phyloP scores from a whole-genome alignment of 1,140 invertebrate species.

The Glossosoma conforme region DNA sequence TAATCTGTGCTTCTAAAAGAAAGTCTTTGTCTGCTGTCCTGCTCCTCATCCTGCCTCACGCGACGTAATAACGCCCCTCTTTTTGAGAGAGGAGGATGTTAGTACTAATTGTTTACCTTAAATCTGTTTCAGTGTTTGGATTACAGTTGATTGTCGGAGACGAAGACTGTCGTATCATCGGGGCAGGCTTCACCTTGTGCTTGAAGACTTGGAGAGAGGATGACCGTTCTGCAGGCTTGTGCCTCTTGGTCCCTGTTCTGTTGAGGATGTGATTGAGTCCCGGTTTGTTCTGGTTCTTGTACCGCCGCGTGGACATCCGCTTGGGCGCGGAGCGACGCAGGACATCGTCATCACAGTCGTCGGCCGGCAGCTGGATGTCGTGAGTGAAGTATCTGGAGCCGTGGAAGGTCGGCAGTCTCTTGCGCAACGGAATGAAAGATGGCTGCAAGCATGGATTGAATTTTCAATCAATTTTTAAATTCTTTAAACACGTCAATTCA shows the following conservation, averaged over 20 bases:
- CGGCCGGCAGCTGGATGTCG: slow-evolving; percentile 56
- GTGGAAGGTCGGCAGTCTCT: slow-evolving; percentile 17
- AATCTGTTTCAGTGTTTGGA: slow-evolving; percentile 12
- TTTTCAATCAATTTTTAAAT: no score
- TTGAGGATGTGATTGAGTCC: neutral
- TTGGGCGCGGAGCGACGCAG: slow-evolving; percentile 21
- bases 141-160: slow-evolving; percentile 34
- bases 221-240: slow-evolving; percentile 32
- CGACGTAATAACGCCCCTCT: no score
- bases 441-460: no score
- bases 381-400: slow-evolving; percentile 51
- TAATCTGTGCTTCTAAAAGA: no score
- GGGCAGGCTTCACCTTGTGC: slow-evolving; percentile 24
- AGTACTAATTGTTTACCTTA: neutral
- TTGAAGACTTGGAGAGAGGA: slow-evolving; percentile 34
- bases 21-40: no score
- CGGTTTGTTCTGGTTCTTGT: slow-evolving; percentile 8
- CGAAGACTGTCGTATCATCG: slow-evolving; percentile 33
- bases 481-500: no score
- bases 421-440: slow-evolving; percentile 22
- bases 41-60: no score
- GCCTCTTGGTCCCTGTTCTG: slow-evolving; percentile 13
- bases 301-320: slow-evolving; percentile 17
- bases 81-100: no score
- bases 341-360: slow-evolving; percentile 48